phyloP scores from a whole-genome alignment of 2,113 vertebrate species.

The Pseudorectes ferrugineus region DNA sequence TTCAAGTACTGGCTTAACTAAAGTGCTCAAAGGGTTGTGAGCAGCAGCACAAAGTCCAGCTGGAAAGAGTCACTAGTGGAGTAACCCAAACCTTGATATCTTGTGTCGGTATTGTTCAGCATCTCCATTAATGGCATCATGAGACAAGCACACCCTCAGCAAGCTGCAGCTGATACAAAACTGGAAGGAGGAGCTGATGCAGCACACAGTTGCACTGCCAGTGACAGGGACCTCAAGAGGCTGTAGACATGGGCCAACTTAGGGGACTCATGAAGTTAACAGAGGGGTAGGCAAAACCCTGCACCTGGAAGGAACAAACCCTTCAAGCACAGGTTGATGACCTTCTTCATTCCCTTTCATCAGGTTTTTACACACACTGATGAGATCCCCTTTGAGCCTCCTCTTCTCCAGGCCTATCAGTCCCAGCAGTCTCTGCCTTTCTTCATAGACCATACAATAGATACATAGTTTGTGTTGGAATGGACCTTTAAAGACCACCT shows the following conservation, averaged over 20 bases:
- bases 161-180: background rate
- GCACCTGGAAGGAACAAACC: background rate
- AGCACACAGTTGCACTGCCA: background rate
- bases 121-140: background rate
- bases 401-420: background rate
- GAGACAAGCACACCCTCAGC: background rate
- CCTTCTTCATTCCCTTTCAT: background rate
- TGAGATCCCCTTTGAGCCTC: background rate
- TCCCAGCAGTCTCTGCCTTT: background rate
- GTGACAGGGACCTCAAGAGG: background rate
- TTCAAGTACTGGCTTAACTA: background rate
- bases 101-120: background rate
- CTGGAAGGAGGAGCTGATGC: background rate
- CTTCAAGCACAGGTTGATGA: accelerated
- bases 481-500: background rate
- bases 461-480: background rate
- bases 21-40: background rate
- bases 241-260: background rate
- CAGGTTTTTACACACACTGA: background rate
- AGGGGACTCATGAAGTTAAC: background rate
- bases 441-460: background rate
- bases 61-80: background rate
- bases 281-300: background rate
- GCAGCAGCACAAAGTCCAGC: background rate
- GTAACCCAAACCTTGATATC: background rate